These are phyloP conservation scores for Helicolenus hilgendorfi DNA, from an alignment of 2,797 vertebrate species.

Conservation along the genomic window DNA sequence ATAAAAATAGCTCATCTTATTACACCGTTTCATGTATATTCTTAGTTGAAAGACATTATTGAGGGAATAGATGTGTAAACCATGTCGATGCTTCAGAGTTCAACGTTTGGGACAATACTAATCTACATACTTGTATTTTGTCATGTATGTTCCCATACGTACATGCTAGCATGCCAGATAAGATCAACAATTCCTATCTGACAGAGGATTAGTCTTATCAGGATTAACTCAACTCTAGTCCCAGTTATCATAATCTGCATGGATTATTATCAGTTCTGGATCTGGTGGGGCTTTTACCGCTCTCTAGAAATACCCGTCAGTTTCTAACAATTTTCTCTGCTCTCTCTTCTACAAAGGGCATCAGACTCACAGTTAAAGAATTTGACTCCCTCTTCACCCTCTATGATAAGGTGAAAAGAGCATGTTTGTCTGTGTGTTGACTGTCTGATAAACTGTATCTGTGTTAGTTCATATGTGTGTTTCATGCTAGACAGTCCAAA, in stretches of 20 bases:
- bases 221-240: slow-evolving; percentile 87
- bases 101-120: background rate
- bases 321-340: slow-evolving; percentile 54
- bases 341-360: slow-evolving; percentile 85
- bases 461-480: background rate
- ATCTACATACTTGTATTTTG: slow-evolving; percentile 3
- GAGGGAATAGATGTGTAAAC: background rate
- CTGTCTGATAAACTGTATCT: background rate
- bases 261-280: slow-evolving; percentile 85
- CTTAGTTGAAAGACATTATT: background rate
- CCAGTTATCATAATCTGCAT: slow-evolving; percentile 87
- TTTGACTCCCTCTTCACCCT: slow-evolving; percentile 95
- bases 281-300: slow-evolving; percentile 57
- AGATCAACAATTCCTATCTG: slow-evolving; percentile 77
- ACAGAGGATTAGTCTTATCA: slow-evolving; percentile 80
- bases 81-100: background rate
- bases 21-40: background rate
- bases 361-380: slow-evolving; percentile 93
- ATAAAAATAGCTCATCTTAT: background rate
- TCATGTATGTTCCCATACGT: slow-evolving; percentile 50
- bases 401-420: slow-evolving; percentile 94
- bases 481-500: background rate
- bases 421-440: background rate
- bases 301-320: slow-evolving; percentile 67
- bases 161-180: slow-evolving; percentile 28